A percentile compares a stretch with the other conserved stretches of the same genome.
Conservation (phyloP, 2,888 invertebrate species). For the Tiliacea citrago region DNA sequence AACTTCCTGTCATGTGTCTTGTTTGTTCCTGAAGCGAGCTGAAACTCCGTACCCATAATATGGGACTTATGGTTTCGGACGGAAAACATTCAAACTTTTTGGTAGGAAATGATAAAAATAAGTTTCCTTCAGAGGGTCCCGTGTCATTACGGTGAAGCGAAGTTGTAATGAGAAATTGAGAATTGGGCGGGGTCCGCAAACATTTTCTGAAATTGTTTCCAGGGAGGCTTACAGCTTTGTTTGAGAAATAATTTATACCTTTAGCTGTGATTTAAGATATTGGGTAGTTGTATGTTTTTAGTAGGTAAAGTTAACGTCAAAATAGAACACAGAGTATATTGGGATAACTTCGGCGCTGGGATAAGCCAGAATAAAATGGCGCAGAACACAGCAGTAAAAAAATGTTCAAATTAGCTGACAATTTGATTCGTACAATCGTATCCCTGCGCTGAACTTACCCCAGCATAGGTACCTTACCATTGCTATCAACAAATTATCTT, state of each 20-base stretch:
- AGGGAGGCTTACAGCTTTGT: conserved; percentile 32
- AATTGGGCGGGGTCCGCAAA: conserved; percentile 37
- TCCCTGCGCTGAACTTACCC: neutral
- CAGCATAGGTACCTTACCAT: too few species aligned
- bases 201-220: conserved; percentile 55
- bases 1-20: neutral
- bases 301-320: neutral
- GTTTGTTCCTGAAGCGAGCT: conserved; percentile 49
- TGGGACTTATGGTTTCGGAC: conserved; percentile 61
- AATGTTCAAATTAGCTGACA: neutral
- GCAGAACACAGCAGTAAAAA: neutral
- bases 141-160: conserved; percentile 55
- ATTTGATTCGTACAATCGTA: neutral
- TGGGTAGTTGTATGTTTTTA: neutral
- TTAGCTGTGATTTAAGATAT: conserved; percentile 23
- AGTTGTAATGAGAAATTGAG: conserved; percentile 66
- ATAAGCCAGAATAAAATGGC: neutral
- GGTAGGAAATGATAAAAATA: conserved; percentile 56
- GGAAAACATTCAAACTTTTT: conserved; percentile 60
- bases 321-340: neutral
- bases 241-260: conserved; percentile 32
- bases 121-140: conserved; percentile 38
- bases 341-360: neutral
- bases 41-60: conserved; percentile 57
- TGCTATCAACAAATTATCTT: neutral